Conservation (phyloP, 2,797 vertebrate species). For the Galaxias olidus region DNA sequence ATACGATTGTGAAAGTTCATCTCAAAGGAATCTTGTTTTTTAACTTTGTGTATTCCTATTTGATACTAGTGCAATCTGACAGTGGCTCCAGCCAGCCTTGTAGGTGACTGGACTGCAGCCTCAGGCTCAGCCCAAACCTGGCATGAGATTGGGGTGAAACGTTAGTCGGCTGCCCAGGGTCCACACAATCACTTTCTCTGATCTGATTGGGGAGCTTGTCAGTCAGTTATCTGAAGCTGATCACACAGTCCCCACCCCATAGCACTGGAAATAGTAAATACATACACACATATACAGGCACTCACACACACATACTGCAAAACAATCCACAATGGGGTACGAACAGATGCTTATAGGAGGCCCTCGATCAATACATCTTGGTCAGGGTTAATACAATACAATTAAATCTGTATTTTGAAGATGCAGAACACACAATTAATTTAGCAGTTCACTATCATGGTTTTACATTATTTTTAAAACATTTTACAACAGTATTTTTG, state of each 20-base stretch:
- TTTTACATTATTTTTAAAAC: not conserved
- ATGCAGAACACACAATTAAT: conserved; percentile 8
- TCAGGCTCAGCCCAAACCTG: not conserved
- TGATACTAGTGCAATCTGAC: conserved; percentile 10
- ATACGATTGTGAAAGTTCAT: no score
- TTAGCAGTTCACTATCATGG: not conserved
- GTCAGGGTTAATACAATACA: not conserved
- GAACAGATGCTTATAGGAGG: not conserved
- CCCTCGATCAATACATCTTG: not conserved
- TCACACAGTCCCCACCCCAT: conserved; percentile 57
- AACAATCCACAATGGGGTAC: not conserved
- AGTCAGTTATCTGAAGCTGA: conserved; percentile 50
- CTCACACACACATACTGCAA: conserved; percentile 7
- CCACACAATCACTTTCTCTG: conserved; percentile 26
- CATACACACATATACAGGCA: conserved; percentile 10
- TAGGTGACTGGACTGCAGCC: not conserved
- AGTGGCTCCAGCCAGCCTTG: not conserved
- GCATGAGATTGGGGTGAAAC: conserved; percentile 29
- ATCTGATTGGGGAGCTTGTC: conserved; percentile 43
- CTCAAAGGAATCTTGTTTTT: no score
- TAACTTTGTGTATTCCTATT: no score
- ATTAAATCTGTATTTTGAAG: no score
- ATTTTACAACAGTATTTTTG: conserved; percentile 37
- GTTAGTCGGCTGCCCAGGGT: conserved; percentile 39
- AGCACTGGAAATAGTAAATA: not conserved